A percentile compares a stretch with the other conserved stretches of the same genome.
phyloP scores from a whole-genome alignment of 2,113 vertebrate species.

The Sebastes fasciatus region DNA sequence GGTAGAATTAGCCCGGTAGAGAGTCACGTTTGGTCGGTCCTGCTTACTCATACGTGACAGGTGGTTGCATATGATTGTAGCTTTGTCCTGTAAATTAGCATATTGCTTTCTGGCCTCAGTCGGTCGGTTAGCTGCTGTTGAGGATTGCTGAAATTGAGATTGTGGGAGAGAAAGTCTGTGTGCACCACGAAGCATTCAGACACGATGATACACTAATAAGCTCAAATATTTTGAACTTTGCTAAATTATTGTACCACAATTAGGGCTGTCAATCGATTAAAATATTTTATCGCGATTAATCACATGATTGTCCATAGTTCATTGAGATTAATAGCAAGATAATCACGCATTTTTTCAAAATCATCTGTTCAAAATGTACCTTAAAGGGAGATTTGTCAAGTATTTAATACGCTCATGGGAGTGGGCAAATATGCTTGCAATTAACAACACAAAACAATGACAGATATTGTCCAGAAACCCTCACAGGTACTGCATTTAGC shows the following conservation, averaged over 20 bases:
- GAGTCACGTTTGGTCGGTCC: constrained; percentile 31
- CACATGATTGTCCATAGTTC: too few relatives aligned
- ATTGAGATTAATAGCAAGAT: too few relatives aligned
- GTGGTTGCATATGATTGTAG: constrained; percentile 32
- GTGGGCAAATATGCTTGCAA: too few relatives aligned
- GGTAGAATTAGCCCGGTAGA: constrained; percentile 28
- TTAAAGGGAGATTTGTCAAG: too few relatives aligned
- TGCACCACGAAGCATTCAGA: constrained; percentile 19
- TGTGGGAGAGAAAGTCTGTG: constrained; percentile 16
- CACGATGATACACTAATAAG: background rate
- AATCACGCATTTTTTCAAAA: too few relatives aligned
- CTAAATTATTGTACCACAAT: background rate
- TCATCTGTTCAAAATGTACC: too few relatives aligned
- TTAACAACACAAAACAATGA: too few relatives aligned
- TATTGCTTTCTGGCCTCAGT: constrained; percentile 44
- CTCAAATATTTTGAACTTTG: background rate
- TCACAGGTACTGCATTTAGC: too few relatives aligned
- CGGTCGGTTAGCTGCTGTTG: constrained; percentile 50
- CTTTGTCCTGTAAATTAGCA: constrained; percentile 49
- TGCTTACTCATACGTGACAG: constrained; percentile 41
- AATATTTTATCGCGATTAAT: too few relatives aligned
- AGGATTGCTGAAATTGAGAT: constrained; percentile 49
- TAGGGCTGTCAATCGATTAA: too few relatives aligned
- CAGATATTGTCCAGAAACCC: too few relatives aligned
- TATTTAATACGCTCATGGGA: too few relatives aligned